Percentiles rank a stretch among this genome's conserved stretches.
Evolutionary conservation across 2,113 vertebrate species (phyloP).

Genomic region (human): DNA sequence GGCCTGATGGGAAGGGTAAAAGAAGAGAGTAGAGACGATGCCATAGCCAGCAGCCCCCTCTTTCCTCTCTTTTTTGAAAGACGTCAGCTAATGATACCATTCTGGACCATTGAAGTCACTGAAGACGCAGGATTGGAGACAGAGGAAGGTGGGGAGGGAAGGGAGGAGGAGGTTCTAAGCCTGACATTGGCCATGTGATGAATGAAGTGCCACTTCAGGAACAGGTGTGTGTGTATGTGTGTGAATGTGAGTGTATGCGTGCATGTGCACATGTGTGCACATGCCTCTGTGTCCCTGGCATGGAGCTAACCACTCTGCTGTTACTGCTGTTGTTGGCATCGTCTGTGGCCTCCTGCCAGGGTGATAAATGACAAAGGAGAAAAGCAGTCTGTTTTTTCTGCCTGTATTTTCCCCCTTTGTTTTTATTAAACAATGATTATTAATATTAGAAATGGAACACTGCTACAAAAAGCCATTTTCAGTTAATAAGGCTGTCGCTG

Average conservation of each 20-base stretch:
- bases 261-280: neutral
- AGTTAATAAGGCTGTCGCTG: conserved; percentile 56
- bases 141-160: neutral
- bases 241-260: neutral
- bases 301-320: neutral
- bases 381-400: neutral
- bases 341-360: neutral
- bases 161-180: too few relatives aligned
- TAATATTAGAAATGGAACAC: conserved; percentile 67
- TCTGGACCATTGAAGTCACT: neutral
- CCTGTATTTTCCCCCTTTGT: conserved; percentile 43
- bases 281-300: neutral
- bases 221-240: neutral
- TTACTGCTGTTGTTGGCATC: neutral
- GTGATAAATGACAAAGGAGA: neutral
- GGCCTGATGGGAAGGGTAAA: conserved; percentile 6
- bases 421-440: conserved; percentile 73
- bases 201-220: neutral
- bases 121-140: neutral
- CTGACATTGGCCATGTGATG: neutral
- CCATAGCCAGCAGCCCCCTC: neutral
- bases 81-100: neutral
- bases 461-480: conserved; percentile 52
- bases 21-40: fast-evolving
- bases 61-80: neutral